A percentile compares a stretch with the other conserved stretches of the same genome.
These are phyloP conservation scores for Caenorhabditis zanzibari DNA, from an alignment of 2,888 invertebrate species.

Conservation along the genomic window DNA sequence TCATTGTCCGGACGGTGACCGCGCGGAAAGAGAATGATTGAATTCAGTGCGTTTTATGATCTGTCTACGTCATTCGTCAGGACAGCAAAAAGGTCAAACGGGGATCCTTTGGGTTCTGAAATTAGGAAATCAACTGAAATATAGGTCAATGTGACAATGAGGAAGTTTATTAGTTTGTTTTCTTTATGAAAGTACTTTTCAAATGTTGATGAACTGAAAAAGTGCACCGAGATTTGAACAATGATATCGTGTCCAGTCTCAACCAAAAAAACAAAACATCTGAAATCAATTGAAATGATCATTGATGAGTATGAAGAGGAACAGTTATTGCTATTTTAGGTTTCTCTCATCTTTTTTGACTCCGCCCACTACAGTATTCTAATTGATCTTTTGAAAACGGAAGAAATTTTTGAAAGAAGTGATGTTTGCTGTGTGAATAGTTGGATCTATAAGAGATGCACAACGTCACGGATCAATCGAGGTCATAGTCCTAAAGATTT, in stretches of 20 bases:
- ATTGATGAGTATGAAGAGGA: neutral
- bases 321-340: conserved; percentile 13
- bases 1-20: conserved; percentile 25
- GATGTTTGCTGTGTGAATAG: conserved; percentile 20
- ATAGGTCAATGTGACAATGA: neutral
- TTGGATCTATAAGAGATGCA: no score
- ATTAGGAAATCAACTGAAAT: neutral
- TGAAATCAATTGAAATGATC: neutral
- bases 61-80: conserved; percentile 27
- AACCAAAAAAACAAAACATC: neutral
- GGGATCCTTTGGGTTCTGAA: no score
- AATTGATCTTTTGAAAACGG: conserved; percentile 29
- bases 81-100: neutral
- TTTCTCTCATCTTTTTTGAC: neutral
- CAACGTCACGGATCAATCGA: no score
- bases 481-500: no score
- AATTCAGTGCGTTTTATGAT: conserved; percentile 32
- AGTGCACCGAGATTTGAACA: neutral
- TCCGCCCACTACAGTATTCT: conserved; percentile 24
- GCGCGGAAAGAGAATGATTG: conserved; percentile 22
- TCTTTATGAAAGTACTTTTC: neutral
- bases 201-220: conserved; percentile 16
- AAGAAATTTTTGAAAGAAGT: neutral
- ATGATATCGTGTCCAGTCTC: neutral
- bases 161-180: no score